Evolutionary conservation across 1,140 invertebrate genomes (phyloP).

Genomic region (Mycetomoellerius zeteki): DNA sequence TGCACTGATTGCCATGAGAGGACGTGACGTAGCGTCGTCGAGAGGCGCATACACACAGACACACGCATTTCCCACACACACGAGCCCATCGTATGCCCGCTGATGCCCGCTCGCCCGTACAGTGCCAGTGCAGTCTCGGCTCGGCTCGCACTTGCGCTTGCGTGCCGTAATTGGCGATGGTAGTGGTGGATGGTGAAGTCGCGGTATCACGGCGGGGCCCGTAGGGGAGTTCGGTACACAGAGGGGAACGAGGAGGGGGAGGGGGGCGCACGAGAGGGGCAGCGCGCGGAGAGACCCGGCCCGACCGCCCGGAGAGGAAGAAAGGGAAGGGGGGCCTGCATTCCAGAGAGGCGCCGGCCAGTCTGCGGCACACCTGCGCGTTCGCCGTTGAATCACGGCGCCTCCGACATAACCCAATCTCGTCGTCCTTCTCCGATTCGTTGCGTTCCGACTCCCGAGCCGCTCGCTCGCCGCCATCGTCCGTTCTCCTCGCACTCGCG

Average conservation of each 20-base stretch:
- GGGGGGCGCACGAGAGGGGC: too few species aligned
- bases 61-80: background rate
- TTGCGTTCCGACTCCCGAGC: conserved; percentile 44
- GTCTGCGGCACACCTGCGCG: conserved; percentile 86
- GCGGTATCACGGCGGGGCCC: conserved; percentile 16
- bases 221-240: conserved; percentile 30
- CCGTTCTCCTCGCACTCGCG: conserved; percentile 26
- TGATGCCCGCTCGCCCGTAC: background rate
- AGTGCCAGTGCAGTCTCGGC: too few species aligned
- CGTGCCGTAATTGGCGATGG: conserved; percentile 69
- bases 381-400: conserved; percentile 86
- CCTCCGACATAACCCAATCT: conserved; percentile 83
- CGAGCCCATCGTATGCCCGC: background rate
- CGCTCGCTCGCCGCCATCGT: conserved; percentile 6
- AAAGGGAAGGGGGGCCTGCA: conserved; percentile 71
- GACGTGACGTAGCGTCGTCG: conserved; percentile 80
- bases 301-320: conserved; percentile 32
- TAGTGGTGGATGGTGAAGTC: conserved; percentile 62
- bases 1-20: conserved; percentile 85
- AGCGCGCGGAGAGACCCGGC: conserved; percentile 22
- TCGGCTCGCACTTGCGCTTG: conserved; percentile 52
- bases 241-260: background rate
- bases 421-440: conserved; percentile 70
- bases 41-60: conserved; percentile 46
- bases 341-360: conserved; percentile 86